Percentiles rank a stretch among this genome's conserved stretches.
phyloP scores from a whole-genome alignment of 2,888 invertebrate genomes.

The Pristionchus mayeri region DNA sequence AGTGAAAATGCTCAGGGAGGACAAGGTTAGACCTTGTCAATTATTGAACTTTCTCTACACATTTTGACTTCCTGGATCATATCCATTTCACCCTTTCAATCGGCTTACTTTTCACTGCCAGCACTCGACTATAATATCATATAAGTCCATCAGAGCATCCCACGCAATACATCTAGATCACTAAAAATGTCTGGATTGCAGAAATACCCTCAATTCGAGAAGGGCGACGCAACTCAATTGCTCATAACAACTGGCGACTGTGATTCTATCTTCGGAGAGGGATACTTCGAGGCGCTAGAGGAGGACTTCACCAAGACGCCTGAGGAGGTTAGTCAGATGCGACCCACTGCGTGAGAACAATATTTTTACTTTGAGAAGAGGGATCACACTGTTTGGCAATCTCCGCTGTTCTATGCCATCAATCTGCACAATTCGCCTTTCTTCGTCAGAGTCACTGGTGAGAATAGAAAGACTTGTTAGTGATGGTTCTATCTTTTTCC shows the following conservation, averaged over 20 bases:
- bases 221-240: background rate
- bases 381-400: slow-evolving; percentile 50
- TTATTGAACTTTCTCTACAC: too few species aligned
- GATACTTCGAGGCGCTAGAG: slow-evolving; percentile 51
- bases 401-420: slow-evolving; percentile 51
- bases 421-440: slow-evolving; percentile 52
- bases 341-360: background rate
- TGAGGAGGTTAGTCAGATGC: background rate
- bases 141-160: too few species aligned
- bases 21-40: slow-evolving; percentile 10
- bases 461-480: background rate
- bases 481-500: background rate
- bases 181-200: slow-evolving; percentile 28
- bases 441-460: slow-evolving; percentile 52
- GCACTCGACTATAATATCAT: too few species aligned
- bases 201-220: slow-evolving; percentile 58
- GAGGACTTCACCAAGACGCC: slow-evolving; percentile 45
- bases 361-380: slow-evolving; percentile 9
- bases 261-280: slow-evolving; percentile 50
- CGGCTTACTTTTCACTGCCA: too few species aligned
- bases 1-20: slow-evolving; percentile 36
- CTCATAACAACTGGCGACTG: slow-evolving; percentile 52
- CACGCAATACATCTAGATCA: background rate
- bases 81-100: too few species aligned
- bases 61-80: too few species aligned